These are phyloP conservation scores for Epicauta chinensis DNA, from an alignment of 1,140 invertebrate genomes.

Conservation along the genomic window DNA sequence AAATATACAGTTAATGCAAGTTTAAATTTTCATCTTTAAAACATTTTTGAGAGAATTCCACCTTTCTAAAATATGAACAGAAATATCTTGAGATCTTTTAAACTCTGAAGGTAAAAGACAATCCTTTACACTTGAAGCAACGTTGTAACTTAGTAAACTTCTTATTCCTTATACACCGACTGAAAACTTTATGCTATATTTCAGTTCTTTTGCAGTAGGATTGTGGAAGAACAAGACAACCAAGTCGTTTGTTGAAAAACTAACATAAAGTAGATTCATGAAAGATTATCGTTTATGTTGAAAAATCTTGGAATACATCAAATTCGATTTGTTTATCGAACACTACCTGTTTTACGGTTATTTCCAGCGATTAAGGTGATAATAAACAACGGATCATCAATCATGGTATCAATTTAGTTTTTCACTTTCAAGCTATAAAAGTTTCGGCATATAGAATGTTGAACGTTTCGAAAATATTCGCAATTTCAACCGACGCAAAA, in stretches of 20 bases:
- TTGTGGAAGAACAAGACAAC: too few relatives aligned
- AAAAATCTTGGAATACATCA: too few relatives aligned
- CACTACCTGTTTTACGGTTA: too few relatives aligned
- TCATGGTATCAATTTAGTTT: conserved; percentile 9
- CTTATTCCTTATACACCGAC: conserved; percentile 5
- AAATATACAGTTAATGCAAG: background rate
- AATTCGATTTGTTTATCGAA: too few relatives aligned
- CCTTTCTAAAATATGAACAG: conserved; percentile 9
- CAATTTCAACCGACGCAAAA: conserved; percentile 18
- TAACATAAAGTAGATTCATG: too few relatives aligned
- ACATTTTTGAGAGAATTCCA: background rate
- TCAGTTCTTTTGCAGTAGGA: conserved; percentile 3
- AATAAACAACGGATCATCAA: conserved; percentile 5
- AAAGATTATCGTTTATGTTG: too few relatives aligned
- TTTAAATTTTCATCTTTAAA: background rate
- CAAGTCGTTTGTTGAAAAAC: too few relatives aligned
- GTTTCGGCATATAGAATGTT: background rate
- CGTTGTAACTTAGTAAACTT: conserved; percentile 10
- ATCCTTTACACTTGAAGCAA: conserved; percentile 13
- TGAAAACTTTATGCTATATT: conserved; percentile 9
- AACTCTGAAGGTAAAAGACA: conserved; percentile 7
- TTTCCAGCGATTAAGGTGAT: background rate
- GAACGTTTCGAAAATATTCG: conserved; percentile 16
- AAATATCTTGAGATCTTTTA: conserved; percentile 12
- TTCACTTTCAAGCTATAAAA: conserved; percentile 2